Percentiles rank a stretch among this genome's conserved stretches.
Conservation (phyloP, 2,888 invertebrate species). For the Tenthredo mesomela region DNA sequence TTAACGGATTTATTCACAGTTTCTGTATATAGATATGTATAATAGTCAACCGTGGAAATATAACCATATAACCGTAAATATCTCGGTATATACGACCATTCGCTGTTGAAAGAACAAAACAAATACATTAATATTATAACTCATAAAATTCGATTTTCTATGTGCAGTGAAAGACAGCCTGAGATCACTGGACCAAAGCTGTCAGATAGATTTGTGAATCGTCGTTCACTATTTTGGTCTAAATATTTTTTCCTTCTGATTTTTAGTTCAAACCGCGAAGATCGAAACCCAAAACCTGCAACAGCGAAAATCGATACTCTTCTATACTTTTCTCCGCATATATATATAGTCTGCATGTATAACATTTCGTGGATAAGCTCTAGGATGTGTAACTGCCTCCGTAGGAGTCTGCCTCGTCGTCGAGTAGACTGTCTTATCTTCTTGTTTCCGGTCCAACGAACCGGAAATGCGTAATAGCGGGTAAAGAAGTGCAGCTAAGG, state of each 20-base stretch:
- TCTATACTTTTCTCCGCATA: neutral
- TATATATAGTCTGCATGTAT: conserved; percentile 59
- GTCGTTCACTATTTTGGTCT: neutral
- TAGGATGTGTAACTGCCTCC: conserved; percentile 57
- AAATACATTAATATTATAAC: conserved; percentile 64
- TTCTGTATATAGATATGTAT: neutral
- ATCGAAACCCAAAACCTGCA: neutral
- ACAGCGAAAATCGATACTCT: neutral
- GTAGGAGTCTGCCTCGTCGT: conserved; percentile 56
- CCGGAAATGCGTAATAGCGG: conserved; percentile 77
- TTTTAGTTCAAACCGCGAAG: neutral
- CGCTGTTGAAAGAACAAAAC: conserved; percentile 61
- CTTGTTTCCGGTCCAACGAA: conserved; percentile 77
- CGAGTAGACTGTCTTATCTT: conserved; percentile 74
- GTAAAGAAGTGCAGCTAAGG: conserved; percentile 55
- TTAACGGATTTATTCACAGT: conserved; percentile 60
- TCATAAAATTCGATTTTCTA: conserved; percentile 58
- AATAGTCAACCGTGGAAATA: conserved; percentile 50
- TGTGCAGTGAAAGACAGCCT: neutral
- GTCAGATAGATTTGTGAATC: neutral
- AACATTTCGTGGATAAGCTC: conserved; percentile 73
- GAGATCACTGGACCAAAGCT: neutral
- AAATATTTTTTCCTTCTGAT: neutral
- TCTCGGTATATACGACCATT: conserved; percentile 60
- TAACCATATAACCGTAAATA: conserved; percentile 66